Evolutionary conservation across 2,888 invertebrate species (phyloP), one percentile per base, ranked within the genome.

Genomic region (Deilephila elpenor): DNA sequence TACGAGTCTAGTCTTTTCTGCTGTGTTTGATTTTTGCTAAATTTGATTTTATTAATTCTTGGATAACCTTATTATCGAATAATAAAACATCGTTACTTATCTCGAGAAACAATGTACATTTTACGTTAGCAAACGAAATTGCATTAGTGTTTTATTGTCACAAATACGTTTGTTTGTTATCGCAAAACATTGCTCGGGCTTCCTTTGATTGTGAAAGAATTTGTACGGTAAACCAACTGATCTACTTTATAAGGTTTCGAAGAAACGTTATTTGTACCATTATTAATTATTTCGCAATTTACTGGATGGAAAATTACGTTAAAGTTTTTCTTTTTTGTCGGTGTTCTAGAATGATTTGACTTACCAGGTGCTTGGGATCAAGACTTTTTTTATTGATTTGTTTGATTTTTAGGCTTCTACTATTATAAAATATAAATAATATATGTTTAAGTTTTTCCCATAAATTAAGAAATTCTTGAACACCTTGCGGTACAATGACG

Each of bases 151-250:
- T 67, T 64, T 64, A 64, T 51, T 67, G 51, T 25, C 44, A 5
- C 37, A 4, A 51, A 44, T 59, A 53, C 34, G 32, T 53, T 44
- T 29, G 64, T 53, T 67, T 29, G 64, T 53, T 67, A 14, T 19
- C 74, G 70, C 19, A n/a, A 37, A 70, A 53, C 75, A 79, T 75
- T 81, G 74, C 76, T 76, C 76, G 71, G 79, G 78, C 71, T 82
- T 82, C 83, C 74, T 75, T 73, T 73, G 72, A 82, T 78, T 83
- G 79, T 51, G 67, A 51, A 44, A 67, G 20, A 62, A 62, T 19
- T 51, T 44, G 44, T 64, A 51, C 25, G n/a, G 25, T 14, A 64
- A 20, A 67, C 25, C 44, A 67, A 51, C 51, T 25, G 0, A 5
- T 25, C 25, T 25, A 51, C 25, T 51, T 67, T 67, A 25, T 67